Percentiles rank a stretch among this genome's conserved stretches.
Conservation (phyloP, 37 sponge, comb jelly and placozoan species). For the Ephydatia muelleri region DNA sequence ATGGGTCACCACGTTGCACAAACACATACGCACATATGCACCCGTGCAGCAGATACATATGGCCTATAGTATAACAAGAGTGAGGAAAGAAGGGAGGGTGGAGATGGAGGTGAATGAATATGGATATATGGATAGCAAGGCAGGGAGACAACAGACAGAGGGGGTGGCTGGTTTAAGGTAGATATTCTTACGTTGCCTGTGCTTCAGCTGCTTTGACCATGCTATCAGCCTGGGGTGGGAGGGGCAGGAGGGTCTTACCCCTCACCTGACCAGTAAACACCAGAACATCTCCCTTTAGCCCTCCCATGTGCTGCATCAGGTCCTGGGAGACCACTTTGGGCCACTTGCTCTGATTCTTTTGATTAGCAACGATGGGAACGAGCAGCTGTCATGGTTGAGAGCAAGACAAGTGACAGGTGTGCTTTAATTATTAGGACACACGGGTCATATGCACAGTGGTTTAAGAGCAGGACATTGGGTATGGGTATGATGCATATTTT, state of each 20-base stretch:
- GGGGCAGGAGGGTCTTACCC: slow-evolving; percentile 93
- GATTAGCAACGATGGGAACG: too few species aligned
- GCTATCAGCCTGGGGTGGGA: slow-evolving; percentile 82
- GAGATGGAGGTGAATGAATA: too few species aligned
- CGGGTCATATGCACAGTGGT: too few species aligned
- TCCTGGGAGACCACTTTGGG: slow-evolving; percentile 91
- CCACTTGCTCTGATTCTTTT: slow-evolving; percentile 82
- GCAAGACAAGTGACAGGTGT: slow-evolving; percentile 85
- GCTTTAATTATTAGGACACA: slow-evolving; percentile 59
- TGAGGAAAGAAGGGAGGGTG: too few species aligned
- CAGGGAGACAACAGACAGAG: background rate
- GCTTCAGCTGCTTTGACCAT: slow-evolving; percentile 52
- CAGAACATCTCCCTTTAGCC: slow-evolving; percentile 89
- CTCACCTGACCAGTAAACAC: slow-evolving; percentile 95
- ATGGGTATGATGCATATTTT: too few species aligned
- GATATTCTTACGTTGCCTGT: background rate
- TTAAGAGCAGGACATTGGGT: too few species aligned
- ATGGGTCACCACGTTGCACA: too few species aligned
- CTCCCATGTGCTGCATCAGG: slow-evolving; percentile 84
- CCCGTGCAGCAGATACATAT: too few species aligned
- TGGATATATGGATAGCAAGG: too few species aligned
- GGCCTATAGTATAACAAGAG: too few species aligned
- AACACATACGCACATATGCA: too few species aligned
- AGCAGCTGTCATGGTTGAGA: too few species aligned
- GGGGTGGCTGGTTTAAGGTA: background rate